Evolutionary conservation across 2,113 vertebrate species (phyloP).

Genomic region (Tringa solitaria): DNA sequence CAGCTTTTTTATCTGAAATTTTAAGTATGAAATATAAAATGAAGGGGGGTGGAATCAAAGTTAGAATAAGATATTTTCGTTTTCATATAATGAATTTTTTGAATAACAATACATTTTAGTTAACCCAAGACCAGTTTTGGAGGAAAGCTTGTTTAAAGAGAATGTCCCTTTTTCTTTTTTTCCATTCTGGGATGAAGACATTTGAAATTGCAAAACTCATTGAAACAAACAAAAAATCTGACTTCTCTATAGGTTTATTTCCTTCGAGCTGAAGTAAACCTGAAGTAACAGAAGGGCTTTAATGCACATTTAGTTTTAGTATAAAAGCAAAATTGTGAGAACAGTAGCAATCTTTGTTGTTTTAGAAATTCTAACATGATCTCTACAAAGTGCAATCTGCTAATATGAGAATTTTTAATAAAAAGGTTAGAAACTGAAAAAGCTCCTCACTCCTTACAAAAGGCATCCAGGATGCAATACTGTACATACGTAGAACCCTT

Average conservation of each 20-base stretch:
- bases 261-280: neutral
- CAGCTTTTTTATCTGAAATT: neutral
- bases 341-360: neutral
- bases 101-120: neutral
- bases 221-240: neutral
- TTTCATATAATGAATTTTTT: neutral
- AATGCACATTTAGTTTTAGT: constrained; percentile 13
- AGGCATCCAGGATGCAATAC: neutral
- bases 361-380: neutral
- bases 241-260: neutral
- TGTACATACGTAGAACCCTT: neutral
- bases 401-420: neutral
- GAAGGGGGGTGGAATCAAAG: neutral
- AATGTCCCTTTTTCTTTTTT: neutral
- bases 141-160: neutral
- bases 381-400: neutral
- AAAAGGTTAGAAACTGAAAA: neutral
- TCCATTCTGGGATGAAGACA: neutral
- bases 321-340: neutral
- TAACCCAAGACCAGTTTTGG: neutral
- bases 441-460: neutral
- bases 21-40: neutral
- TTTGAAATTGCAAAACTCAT: neutral
- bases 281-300: constrained; percentile 14
- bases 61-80: neutral